These are phyloP conservation scores for Caenorhabditis sp. DNA, from an alignment of 2,888 invertebrate species.

Conservation along the genomic window DNA sequence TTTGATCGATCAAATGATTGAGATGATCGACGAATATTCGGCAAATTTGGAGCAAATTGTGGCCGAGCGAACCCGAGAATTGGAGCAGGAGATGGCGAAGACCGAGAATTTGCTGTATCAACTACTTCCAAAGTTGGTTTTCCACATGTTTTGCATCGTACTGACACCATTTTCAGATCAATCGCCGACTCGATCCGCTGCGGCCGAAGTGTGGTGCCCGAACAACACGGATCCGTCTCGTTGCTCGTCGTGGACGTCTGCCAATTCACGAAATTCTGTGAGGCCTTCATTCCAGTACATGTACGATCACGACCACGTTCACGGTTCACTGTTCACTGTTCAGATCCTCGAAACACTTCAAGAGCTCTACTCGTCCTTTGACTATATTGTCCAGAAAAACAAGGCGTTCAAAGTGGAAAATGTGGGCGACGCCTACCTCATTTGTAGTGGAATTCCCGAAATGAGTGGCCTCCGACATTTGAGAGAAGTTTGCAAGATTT, in stretches of 20 bases:
- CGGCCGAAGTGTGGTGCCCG: constrained; percentile 57
- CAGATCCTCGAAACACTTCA: constrained; percentile 68
- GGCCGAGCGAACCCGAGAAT: constrained; percentile 61
- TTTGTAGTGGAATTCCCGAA: constrained; percentile 67
- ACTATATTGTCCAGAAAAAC: constrained; percentile 59
- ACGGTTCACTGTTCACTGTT: background rate
- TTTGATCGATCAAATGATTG: constrained; percentile 69
- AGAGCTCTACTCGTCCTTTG: constrained; percentile 66
- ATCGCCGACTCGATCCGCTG: constrained; percentile 62
- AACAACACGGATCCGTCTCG: constrained; percentile 62
- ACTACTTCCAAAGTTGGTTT: constrained; percentile 62
- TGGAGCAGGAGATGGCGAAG: constrained; percentile 58
- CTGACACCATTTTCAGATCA: constrained; percentile 21
- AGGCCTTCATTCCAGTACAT: constrained; percentile 67
- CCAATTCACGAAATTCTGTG: constrained; percentile 64
- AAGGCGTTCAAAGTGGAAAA: constrained; percentile 70
- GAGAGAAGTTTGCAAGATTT: constrained; percentile 58
- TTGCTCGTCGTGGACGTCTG: constrained; percentile 67
- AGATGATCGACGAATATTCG: constrained; percentile 71
- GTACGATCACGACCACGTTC: constrained; percentile 29
- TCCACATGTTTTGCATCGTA: background rate
- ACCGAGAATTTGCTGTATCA: constrained; percentile 65
- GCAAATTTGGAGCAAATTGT: constrained; percentile 68
- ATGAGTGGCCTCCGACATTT: constrained; percentile 56
- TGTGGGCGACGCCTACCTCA: constrained; percentile 67